phyloP scores from a whole-genome alignment of 2,113 vertebrate genomes.

The Arvicanthis niloticus region DNA sequence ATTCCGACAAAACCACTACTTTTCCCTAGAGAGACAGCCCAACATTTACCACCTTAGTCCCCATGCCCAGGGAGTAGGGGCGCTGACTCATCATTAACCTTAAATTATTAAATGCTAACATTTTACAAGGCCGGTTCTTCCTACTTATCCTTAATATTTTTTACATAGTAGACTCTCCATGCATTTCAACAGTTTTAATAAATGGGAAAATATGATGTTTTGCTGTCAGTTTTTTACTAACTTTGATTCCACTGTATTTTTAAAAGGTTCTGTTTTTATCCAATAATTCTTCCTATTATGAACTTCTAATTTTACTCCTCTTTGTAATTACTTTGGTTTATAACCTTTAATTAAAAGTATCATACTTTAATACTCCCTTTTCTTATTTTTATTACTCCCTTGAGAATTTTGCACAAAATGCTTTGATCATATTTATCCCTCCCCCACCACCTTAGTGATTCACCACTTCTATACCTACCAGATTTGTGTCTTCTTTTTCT shows the following conservation, averaged over 20 bases:
- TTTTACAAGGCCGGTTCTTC: neutral
- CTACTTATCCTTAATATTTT: neutral
- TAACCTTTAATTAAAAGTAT: neutral
- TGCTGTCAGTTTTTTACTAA: constrained; percentile 4
- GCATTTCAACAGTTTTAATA: neutral
- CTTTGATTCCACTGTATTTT: neutral
- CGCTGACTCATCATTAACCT: too few relatives aligned
- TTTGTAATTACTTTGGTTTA: constrained; percentile 52
- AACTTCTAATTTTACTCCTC: neutral
- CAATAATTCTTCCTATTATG: neutral
- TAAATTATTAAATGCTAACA: neutral
- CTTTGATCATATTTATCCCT: too few relatives aligned
- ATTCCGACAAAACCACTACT: too few relatives aligned
- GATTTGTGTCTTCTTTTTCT: neutral
- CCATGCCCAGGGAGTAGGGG: too few relatives aligned
- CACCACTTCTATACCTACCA: neutral
- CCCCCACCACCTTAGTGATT: neutral
- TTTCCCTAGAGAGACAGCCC: too few relatives aligned
- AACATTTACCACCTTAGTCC: too few relatives aligned
- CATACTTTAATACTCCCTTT: neutral
- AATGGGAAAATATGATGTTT: neutral
- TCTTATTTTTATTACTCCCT: neutral
- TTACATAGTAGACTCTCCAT: neutral
- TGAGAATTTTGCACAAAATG: too few relatives aligned
- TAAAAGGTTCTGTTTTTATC: constrained; percentile 29